phyloP scores from a whole-genome alignment of 2,797 vertebrate genomes.

The Macropus fuliginosus region DNA sequence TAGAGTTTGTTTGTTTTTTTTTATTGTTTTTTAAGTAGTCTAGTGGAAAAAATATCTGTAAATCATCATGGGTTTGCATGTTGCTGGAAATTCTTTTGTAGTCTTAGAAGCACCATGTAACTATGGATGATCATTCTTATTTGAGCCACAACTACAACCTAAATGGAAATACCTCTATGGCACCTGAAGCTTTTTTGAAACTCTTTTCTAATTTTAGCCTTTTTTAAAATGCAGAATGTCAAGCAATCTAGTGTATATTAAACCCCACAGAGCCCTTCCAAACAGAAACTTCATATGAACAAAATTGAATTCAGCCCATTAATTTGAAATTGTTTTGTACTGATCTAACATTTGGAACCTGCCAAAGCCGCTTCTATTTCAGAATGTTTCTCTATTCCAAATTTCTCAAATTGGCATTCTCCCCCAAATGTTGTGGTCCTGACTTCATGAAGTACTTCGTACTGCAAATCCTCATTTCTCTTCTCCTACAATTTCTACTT shows the following conservation, averaged over 20 bases:
- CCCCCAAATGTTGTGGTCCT: constrained; percentile 52
- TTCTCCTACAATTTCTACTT: constrained; percentile 63
- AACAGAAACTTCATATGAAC: constrained; percentile 70
- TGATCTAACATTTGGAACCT: constrained; percentile 75
- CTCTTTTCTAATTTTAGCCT: not conserved
- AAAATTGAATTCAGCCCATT: constrained; percentile 79
- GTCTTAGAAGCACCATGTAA: not conserved
- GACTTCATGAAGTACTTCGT: constrained; percentile 53
- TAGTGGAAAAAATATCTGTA: not conserved
- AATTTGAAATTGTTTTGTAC: constrained; percentile 78
- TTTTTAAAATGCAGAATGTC: constrained; percentile 30
- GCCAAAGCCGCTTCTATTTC: constrained; percentile 79
- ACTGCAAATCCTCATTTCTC: constrained; percentile 45
- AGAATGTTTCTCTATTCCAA: constrained; percentile 70
- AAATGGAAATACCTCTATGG: rapidly evolving
- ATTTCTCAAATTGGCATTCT: constrained; percentile 70
- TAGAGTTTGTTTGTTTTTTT: not conserved
- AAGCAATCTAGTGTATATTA: constrained; percentile 61
- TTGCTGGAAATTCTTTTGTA: not conserved
- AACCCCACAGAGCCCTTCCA: constrained; percentile 53
- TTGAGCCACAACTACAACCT: not conserved
- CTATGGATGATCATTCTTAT: not conserved
- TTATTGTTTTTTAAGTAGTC: not conserved
- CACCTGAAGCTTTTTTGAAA: rapidly evolving
- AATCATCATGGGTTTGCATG: not conserved